phyloP scores from a whole-genome alignment of 2,113 vertebrate genomes.

The Struthio camelus region DNA sequence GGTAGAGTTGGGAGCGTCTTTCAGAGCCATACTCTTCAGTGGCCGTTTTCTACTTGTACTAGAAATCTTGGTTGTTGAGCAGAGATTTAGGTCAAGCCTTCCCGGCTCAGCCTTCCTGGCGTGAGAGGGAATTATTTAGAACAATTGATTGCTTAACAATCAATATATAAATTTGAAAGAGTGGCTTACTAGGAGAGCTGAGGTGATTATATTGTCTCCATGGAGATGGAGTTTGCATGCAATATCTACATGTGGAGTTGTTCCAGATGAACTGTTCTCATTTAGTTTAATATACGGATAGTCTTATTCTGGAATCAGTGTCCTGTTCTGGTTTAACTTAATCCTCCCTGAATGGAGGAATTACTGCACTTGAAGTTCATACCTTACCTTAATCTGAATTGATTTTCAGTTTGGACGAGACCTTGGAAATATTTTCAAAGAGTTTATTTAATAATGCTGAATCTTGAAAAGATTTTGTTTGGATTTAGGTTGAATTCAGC shows the following conservation, averaged over 20 bases:
- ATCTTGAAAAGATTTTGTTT: not conserved
- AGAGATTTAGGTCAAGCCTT: not conserved
- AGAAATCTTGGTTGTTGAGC: not conserved
- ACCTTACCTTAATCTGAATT: not conserved
- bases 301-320: not conserved
- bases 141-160: not conserved
- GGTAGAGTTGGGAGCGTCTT: not conserved
- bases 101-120: not conserved
- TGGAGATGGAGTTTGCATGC: not conserved
- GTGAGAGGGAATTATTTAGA: not conserved
- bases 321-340: not conserved
- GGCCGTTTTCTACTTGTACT: not conserved
- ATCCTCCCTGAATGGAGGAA: not conserved
- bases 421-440: not conserved
- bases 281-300: not conserved
- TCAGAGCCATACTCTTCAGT: not conserved
- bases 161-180: not conserved
- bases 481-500: not conserved
- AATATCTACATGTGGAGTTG: not conserved
- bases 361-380: not conserved
- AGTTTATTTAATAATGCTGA: not conserved
- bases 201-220: slow-evolving; percentile 11
- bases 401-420: not conserved
- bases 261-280: not conserved
- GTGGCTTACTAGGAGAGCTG: not conserved